Percentiles rank a stretch among this genome's conserved stretches.
Conservation (phyloP, 1,140 invertebrate genomes). For the Drosophila virilis region DNA sequence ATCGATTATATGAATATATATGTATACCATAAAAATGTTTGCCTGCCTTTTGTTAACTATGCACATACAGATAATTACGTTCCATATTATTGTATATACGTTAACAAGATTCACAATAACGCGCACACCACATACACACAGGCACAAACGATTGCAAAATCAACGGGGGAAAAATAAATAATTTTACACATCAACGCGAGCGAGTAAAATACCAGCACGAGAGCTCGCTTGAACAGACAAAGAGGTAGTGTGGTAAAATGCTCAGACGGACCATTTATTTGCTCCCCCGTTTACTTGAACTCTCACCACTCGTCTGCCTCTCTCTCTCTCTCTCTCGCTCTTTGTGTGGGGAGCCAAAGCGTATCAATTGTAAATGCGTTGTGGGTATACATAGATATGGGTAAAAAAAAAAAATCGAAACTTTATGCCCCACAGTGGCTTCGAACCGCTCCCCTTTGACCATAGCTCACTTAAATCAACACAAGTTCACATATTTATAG, state of each 20-base stretch:
- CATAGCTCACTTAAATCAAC: constrained; percentile 63
- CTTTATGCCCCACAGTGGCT: constrained; percentile 57
- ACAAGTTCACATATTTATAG: constrained; percentile 62
- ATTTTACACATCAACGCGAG: constrained; percentile 59
- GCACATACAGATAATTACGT: constrained; percentile 27
- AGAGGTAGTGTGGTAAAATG: constrained; percentile 71
- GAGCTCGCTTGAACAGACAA: constrained; percentile 69
- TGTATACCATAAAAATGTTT: constrained; percentile 69
- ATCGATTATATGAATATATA: constrained; percentile 77
- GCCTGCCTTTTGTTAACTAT: constrained; percentile 45
- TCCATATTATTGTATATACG: constrained; percentile 43
- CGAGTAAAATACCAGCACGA: constrained; percentile 58
- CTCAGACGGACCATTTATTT: constrained; percentile 54
- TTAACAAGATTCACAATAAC: constrained; percentile 49
- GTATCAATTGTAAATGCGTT: constrained; percentile 58
- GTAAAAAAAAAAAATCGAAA: constrained; percentile 73
- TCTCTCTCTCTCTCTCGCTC: constrained; percentile 33
- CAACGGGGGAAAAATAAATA: constrained; percentile 57
- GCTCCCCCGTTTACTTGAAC: constrained; percentile 38
- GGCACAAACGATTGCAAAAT: constrained; percentile 51
- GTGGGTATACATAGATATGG: constrained; percentile 67
- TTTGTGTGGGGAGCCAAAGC: constrained; percentile 37
- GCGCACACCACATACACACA: constrained; percentile 27
- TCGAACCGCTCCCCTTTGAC: constrained; percentile 52
- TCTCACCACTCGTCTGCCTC: constrained; percentile 32